Base-by-base conservation (phyloP, 30 jellyfish, hydroid and myxozoan genomes). In the Aurelia sp. region DNA sequence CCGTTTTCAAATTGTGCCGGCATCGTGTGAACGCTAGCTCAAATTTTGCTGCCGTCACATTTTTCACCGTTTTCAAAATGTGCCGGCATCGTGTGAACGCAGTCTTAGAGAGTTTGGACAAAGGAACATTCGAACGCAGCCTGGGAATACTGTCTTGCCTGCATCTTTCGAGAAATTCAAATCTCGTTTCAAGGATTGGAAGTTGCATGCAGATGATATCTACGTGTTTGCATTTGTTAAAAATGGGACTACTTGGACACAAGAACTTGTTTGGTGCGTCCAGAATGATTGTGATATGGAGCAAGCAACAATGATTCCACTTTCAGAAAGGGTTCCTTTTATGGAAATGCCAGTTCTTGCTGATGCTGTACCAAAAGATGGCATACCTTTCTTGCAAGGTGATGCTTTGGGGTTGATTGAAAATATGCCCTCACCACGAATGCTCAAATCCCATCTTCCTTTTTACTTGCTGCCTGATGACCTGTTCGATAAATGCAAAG, bases 221-320 rank as follows among this genome's bases (percentile, higher is more conserved):
- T 81, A 27, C 40, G 84, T 81, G 40, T 40, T 47, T 1, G 31
- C 84, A 0, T 81, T 63, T 55, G 67, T 85, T 11, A 81, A 81
- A 20, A 81, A 68, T 35, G 91, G 91, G 21, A 81, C 91, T 30
- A 67, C 91, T 52, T 81, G 91, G 91, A 78, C 88, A 4, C 78
- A 61, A 78, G 77, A 78, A 47, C 50, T 61, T 13, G 77, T 63
- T 16, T 78, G 88, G 78, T 67, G 69, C n/a, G 22, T 78, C 30
- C 68, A 33, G 30, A 78, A 60, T 21, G 41, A 20, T 16, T 33
- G 67, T n/a, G 72, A 61, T 35, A 51, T 63, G 19, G 68, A 61
- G 5, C n/a, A 33, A n/a, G 78, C 77, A 22, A 59, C 33, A 41
- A 7, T 63, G 17, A 63, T 59, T 31, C 53, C 78, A 8, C 18